Evolutionary conservation across 2,113 vertebrate genomes (phyloP).

Genomic region (Grammomys dolichurus): DNA sequence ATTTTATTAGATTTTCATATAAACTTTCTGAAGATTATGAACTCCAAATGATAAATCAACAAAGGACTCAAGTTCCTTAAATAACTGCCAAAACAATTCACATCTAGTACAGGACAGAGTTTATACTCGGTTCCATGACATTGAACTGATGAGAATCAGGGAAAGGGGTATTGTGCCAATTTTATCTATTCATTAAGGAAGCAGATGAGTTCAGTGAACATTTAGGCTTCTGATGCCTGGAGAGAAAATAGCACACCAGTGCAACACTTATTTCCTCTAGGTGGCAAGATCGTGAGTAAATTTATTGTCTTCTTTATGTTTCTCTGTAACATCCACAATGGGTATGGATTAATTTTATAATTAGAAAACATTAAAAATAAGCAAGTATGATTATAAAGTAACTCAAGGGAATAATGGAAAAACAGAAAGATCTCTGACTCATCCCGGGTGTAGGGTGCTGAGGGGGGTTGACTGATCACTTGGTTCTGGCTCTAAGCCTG

Average conservation of each 20-base stretch:
- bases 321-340: constrained; percentile 38
- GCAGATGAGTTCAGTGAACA: background rate
- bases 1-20: background rate
- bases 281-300: constrained; percentile 36
- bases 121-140: background rate
- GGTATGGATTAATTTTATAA: constrained; percentile 48
- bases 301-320: constrained; percentile 17
- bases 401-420: constrained; percentile 49
- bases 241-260: constrained; percentile 38
- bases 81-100: background rate
- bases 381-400: constrained; percentile 52
- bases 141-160: background rate
- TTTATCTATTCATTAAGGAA: constrained; percentile 23
- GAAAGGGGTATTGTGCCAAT: background rate
- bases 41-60: background rate
- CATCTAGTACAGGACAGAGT: background rate
- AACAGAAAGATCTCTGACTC: background rate
- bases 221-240: constrained; percentile 20
- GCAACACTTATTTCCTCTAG: constrained; percentile 47
- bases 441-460: background rate
- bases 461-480: background rate
- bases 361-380: constrained; percentile 54
- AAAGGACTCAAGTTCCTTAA: background rate
- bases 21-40: background rate
- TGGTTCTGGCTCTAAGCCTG: background rate